Percentiles rank a stretch among this genome's conserved stretches.
These are phyloP conservation scores for Eunapius fragilis DNA, from an alignment of 37 sponge, comb jelly and placozoan genomes.

Conservation along the genomic window DNA sequence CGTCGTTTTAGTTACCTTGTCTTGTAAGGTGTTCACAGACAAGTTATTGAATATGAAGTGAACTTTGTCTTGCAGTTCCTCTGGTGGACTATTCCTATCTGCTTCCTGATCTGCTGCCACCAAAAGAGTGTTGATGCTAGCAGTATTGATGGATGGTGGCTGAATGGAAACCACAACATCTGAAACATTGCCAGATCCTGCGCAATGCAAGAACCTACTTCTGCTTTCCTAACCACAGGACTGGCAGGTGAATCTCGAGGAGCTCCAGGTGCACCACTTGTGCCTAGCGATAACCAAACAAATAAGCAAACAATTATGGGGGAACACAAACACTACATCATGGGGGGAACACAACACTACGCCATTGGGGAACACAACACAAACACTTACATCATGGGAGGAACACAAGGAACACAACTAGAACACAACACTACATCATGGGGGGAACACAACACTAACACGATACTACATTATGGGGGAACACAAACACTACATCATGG, in stretches of 20 bases:
- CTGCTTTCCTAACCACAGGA: constrained; percentile 9
- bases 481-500: too few species aligned
- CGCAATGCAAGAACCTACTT: constrained; percentile 17
- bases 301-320: too few species aligned
- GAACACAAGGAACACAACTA: too few species aligned
- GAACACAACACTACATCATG: too few species aligned
- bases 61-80: constrained; percentile 85
- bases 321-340: too few species aligned
- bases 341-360: too few species aligned
- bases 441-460: too few species aligned
- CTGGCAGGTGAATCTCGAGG: background rate
- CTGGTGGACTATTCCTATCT: constrained; percentile 70
- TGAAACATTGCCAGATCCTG: too few species aligned
- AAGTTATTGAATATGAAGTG: constrained; percentile 98
- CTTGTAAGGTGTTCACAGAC: constrained; percentile 78
- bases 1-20: constrained; percentile 88
- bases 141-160: constrained; percentile 77
- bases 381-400: too few species aligned
- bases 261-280: background rate
- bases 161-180: constrained; percentile 17
- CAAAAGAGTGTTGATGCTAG: constrained; percentile 84
- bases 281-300: background rate
- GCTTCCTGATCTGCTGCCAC: constrained; percentile 77
- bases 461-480: too few species aligned
- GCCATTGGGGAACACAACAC: too few species aligned